These are phyloP conservation scores for Caerostris extrusa DNA, from an alignment of 1,140 invertebrate genomes.

Conservation along the genomic window DNA sequence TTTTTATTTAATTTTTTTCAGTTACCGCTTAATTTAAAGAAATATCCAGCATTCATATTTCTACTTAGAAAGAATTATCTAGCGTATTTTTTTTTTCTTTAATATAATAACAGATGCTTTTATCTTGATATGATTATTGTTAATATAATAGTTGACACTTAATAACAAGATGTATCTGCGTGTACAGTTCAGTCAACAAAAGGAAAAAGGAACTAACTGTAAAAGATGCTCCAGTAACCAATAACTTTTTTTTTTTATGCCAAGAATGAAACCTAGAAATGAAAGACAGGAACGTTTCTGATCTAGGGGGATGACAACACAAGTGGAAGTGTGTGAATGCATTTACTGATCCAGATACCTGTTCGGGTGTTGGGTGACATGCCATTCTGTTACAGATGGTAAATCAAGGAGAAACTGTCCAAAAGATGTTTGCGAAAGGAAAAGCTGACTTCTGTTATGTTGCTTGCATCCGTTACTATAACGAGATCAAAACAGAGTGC, in stretches of 20 bases:
- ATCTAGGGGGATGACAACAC: not conserved
- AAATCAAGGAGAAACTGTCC: conserved; percentile 57
- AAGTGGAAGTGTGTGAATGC: not conserved
- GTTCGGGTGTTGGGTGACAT: conserved; percentile 53
- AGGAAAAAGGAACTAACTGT: not conserved
- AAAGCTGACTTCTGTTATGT: not conserved
- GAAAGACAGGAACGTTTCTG: not conserved
- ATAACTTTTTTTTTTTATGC: not conserved
- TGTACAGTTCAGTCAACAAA: not conserved
- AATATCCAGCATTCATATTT: too few relatives aligned
- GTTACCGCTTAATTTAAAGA: too few relatives aligned
- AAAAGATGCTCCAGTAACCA: conserved; percentile 9
- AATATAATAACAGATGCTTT: too few relatives aligned
- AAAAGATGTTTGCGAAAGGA: conserved; percentile 19
- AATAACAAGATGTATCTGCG: not conserved
- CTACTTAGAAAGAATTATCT: too few relatives aligned
- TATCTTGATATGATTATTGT: too few relatives aligned
- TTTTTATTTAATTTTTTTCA: too few relatives aligned
- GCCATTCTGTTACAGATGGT: conserved; percentile 63
- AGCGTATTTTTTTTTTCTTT: too few relatives aligned
- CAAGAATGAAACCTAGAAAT: not conserved
- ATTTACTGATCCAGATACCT: conserved; percentile 70
- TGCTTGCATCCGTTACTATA: conserved; percentile 53
- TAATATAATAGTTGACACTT: too few relatives aligned
- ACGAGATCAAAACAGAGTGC: conserved; percentile 6